A percentile compares a stretch with the other conserved stretches of the same genome.
These are phyloP conservation scores for Aviceda subcristata DNA, from an alignment of 2,113 vertebrate species.

Conservation along the genomic window DNA sequence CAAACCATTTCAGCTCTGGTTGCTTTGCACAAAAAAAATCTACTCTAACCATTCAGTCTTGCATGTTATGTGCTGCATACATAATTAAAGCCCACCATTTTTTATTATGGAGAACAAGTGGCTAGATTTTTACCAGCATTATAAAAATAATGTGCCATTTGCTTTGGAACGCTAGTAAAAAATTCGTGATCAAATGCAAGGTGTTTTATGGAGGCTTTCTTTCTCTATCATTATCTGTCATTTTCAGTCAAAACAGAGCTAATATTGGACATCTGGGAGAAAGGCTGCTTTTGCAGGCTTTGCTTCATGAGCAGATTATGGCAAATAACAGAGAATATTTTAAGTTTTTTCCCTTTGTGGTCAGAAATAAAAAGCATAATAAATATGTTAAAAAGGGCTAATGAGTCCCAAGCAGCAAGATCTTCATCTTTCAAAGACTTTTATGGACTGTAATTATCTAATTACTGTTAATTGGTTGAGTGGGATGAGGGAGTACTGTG, in stretches of 20 bases:
- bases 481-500: conserved; percentile 5
- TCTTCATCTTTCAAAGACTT: conserved; percentile 48
- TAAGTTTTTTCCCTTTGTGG: conserved; percentile 22
- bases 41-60: neutral
- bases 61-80: neutral
- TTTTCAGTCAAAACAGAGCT: conserved; percentile 30
- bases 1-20: rapidly evolving
- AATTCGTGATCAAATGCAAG: neutral
- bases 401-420: conserved; percentile 40
- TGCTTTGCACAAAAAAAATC: neutral
- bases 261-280: conserved; percentile 18
- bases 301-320: neutral
- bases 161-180: neutral
- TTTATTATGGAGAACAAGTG: neutral
- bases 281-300: neutral
- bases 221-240: neutral
- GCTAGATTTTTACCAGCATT: neutral
- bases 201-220: conserved; percentile 2
- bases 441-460: conserved; percentile 61
- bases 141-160: conserved; percentile 26
- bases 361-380: conserved; percentile 56
- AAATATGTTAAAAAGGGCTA: conserved; percentile 57
- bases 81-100: neutral
- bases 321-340: neutral
- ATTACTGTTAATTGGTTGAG: conserved; percentile 65